These are phyloP conservation scores for Tauraco hartlaubi DNA, from an alignment of 2,797 vertebrate genomes.

Conservation along the genomic window DNA sequence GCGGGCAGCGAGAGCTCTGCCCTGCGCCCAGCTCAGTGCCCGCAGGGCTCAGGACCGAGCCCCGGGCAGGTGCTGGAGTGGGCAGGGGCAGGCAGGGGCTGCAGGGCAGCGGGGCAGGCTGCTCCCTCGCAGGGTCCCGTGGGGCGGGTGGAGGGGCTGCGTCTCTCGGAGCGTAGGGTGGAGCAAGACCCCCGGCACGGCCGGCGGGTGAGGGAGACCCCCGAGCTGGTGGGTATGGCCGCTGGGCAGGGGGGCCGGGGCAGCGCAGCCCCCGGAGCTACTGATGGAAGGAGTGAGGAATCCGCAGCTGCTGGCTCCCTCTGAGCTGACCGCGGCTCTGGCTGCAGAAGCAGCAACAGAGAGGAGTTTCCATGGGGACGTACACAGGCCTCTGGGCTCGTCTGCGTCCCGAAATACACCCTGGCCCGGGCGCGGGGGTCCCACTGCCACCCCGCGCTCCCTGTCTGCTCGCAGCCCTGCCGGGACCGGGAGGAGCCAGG, in stretches of 20 bases:
- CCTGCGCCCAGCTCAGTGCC: fast-evolving
- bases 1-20: neutral
- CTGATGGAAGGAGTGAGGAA: constrained; percentile 78
- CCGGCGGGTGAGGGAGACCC: fast-evolving
- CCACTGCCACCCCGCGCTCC: fast-evolving
- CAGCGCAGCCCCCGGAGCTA: neutral
- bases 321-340: neutral
- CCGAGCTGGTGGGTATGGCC: neutral
- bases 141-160: fast-evolving
- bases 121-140: fast-evolving
- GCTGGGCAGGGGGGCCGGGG: neutral
- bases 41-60: neutral
- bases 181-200: neutral
- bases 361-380: constrained; percentile 52
- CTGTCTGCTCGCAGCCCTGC: neutral
- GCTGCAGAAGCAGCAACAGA: constrained; percentile 24
- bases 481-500: fast-evolving
- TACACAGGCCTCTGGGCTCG: neutral
- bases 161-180: fast-evolving
- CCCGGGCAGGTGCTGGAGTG: fast-evolving
- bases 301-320: constrained; percentile 63
- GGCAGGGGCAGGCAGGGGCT: neutral
- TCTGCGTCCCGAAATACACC: neutral
- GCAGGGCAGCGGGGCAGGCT: fast-evolving
- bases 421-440: neutral